Percentiles rank a stretch among this genome's conserved stretches.
Conservation (phyloP, 2,888 invertebrate genomes). For the Standfussiana lucernea region DNA sequence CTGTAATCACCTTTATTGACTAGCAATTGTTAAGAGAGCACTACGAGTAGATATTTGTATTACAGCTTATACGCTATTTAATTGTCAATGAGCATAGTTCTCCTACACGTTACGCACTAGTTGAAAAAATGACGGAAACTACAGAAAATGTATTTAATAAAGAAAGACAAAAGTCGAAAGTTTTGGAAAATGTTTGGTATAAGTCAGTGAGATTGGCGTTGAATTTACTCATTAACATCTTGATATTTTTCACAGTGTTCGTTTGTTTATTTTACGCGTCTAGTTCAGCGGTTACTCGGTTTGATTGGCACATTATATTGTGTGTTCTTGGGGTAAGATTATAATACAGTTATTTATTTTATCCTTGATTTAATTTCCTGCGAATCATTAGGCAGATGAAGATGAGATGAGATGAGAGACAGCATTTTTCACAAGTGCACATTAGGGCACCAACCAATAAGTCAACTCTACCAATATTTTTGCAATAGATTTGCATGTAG, state of each 20-base stretch:
- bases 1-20: conserved; percentile 7
- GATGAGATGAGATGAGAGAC: background rate
- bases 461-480: background rate
- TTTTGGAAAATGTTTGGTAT: conserved; percentile 50
- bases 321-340: conserved; percentile 77
- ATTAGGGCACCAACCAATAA: background rate
- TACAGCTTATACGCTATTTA: background rate
- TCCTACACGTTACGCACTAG: background rate
- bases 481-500: background rate
- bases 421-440: background rate
- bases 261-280: conserved; percentile 71
- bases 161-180: conserved; percentile 20
- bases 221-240: conserved; percentile 70
- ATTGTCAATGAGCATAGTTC: conserved; percentile 1
- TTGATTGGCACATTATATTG: conserved; percentile 72
- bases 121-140: conserved; percentile 55
- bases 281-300: conserved; percentile 54
- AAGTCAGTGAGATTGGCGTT: conserved; percentile 68
- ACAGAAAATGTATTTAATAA: conserved; percentile 26
- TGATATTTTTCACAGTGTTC: conserved; percentile 72
- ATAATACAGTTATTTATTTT: background rate
- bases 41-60: conserved; percentile 8
- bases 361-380: background rate
- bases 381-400: background rate
- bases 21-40: conserved; percentile 8